Percentiles rank a stretch among this genome's conserved stretches.
These are phyloP conservation scores for Smithornis capensis DNA, from an alignment of 2,113 vertebrate genomes.

Conservation along the genomic window DNA sequence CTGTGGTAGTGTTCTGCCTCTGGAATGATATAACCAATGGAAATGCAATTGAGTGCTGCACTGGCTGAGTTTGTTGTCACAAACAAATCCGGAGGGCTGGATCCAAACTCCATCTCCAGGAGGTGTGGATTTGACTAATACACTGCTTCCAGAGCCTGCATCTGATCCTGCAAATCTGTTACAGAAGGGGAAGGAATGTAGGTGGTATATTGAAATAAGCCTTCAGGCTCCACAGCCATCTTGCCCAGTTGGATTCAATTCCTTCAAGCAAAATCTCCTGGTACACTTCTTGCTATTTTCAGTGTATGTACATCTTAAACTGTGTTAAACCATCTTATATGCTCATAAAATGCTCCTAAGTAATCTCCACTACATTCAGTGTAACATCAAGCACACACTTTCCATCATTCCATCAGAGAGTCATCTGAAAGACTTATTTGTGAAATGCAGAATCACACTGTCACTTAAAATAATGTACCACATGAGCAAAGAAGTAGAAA, in stretches of 20 bases:
- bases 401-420: background rate
- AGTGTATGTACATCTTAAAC: background rate
- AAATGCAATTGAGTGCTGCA: rapidly evolving
- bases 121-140: background rate
- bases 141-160: background rate
- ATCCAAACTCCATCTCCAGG: background rate
- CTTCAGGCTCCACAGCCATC: background rate
- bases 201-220: background rate
- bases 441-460: background rate
- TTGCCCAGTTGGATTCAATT: background rate
- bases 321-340: background rate
- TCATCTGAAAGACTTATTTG: background rate
- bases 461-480: background rate
- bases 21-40: background rate
- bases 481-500: background rate
- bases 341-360: background rate
- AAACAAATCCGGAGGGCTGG: background rate
- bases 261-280: background rate
- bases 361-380: background rate
- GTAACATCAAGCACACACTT: background rate
- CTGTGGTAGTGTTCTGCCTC: background rate
- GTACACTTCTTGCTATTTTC: background rate
- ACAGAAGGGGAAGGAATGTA: background rate
- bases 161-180: background rate
- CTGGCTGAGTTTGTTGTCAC: background rate